Evolutionary conservation across 2,888 invertebrate genomes (phyloP).

Genomic region (Rotaria macrura): DNA sequence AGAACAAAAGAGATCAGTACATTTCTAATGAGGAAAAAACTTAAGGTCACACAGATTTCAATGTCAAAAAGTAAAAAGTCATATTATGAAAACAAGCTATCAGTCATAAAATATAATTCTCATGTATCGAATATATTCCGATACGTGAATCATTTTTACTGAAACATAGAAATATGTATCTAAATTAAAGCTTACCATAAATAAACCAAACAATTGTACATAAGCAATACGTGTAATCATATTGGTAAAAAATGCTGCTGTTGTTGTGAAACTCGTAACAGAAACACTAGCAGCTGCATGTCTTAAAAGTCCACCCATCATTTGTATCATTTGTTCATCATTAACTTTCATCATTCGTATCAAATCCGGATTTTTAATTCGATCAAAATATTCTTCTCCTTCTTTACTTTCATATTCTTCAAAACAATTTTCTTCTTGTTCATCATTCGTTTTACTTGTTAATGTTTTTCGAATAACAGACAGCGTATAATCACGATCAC

Average conservation of each 20-base stretch:
- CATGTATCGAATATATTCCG: no score
- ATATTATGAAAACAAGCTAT: no score
- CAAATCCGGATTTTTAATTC: constrained; percentile 21
- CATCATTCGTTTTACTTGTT: background rate
- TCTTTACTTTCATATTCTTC: background rate
- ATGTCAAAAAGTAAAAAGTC: no score
- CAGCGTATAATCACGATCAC: background rate
- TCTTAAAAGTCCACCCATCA: constrained; percentile 60
- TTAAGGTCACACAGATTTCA: no score
- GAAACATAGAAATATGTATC: no score
- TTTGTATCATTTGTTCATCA: constrained; percentile 56
- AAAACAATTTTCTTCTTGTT: background rate
- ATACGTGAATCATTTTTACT: no score
- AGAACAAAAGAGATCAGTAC: no score
- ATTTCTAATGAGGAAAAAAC: no score
- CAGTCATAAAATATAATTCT: no score
- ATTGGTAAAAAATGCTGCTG: constrained; percentile 83
- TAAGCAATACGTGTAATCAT: constrained; percentile 82
- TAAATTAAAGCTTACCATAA: constrained; percentile 56
- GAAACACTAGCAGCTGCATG: constrained; percentile 82
- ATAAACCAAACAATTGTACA: constrained; percentile 62
- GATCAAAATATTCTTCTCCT: background rate
- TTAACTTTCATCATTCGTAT: constrained; percentile 48
- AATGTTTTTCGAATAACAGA: background rate
- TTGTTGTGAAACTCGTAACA: constrained; percentile 82